Evolutionary conservation across 2,113 vertebrate genomes (phyloP).

Genomic region (Ailuropoda melanoleuca): DNA sequence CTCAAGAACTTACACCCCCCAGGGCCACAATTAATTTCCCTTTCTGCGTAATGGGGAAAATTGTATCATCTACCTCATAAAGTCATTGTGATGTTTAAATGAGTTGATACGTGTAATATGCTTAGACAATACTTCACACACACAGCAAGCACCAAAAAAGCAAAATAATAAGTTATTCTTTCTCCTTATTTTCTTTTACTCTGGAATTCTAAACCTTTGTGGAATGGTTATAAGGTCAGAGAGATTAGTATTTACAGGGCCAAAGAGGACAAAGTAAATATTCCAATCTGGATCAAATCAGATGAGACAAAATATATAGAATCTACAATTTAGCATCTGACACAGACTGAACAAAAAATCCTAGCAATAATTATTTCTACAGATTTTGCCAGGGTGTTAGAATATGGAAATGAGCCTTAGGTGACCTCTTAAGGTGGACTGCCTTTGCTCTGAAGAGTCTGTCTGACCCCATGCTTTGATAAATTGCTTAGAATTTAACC

Average conservation of each 20-base stretch:
- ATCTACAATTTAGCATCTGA: neutral
- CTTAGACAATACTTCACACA: neutral
- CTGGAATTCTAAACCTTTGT: neutral
- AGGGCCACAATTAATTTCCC: neutral
- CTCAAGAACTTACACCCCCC: neutral
- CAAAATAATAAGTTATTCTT: neutral
- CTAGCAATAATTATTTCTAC: neutral
- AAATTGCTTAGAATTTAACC: slow-evolving; percentile 41
- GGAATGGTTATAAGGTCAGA: neutral
- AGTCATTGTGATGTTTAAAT: neutral
- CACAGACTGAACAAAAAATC: neutral
- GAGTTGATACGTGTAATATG: neutral
- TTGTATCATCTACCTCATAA: neutral
- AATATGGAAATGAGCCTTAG: slow-evolving; percentile 29
- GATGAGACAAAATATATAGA: slow-evolving; percentile 9
- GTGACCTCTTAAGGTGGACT: neutral
- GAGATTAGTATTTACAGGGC: neutral
- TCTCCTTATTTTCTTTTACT: neutral
- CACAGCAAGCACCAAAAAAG: neutral
- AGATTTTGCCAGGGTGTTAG: neutral
- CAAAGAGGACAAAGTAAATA: neutral
- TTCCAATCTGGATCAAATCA: neutral
- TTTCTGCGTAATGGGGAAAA: neutral
- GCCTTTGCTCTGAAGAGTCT: neutral
- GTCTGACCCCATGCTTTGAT: slow-evolving; percentile 24